Base-by-base conservation (phyloP, 64 coral and sea anemone genomes). In the Porites australiensis region DNA sequence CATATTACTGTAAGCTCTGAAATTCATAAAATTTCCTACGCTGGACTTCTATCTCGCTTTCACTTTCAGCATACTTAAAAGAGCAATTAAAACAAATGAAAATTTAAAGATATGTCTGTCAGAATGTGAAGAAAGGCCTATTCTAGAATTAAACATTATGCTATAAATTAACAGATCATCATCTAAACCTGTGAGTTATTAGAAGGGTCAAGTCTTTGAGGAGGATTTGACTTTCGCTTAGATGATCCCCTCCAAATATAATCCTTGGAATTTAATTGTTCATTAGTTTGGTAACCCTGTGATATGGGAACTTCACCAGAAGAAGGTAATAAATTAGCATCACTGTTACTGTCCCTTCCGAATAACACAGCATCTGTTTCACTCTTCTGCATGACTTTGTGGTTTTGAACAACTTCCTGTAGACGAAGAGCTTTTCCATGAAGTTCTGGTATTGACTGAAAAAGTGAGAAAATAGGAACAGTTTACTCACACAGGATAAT, bases 281-380 rank as follows among this genome's bases (percentile, higher is more conserved):
- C 77, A 54, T 8, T 13, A 13, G 10, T 8, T 44, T 60, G 53
- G 18, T 84, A 61, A 20, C 12, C 62, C 3, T 50, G 46, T 18
- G 15, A 49, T 22, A 50, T 43, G 11, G 62, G 8, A 22, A 46
- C 19, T 50, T 78, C 75, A 20, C 18, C 9, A 4, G 50, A 57
- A 0, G 75, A 78, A 18, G 50, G 18, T 13, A 55, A 7, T 8
- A 20, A 19, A 78, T 7, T n/a, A n/a, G n/a, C 50, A 50, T 47
- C 19, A 15, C 19, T 68, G 18, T 84, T 50, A 84, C 73, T 67
- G 68, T 85, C 80, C 59, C 64, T 79, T 21, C 43, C 82, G 75
- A 93, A 93, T 65, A 93, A 52, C 20, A 93, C 62, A 16, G 82
- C 74, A 87, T 93, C 91, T 67, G 82, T 85, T 59, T 93, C 73